Conservation (phyloP, 2,888 invertebrate species). For the Danaus chrysippus region DNA sequence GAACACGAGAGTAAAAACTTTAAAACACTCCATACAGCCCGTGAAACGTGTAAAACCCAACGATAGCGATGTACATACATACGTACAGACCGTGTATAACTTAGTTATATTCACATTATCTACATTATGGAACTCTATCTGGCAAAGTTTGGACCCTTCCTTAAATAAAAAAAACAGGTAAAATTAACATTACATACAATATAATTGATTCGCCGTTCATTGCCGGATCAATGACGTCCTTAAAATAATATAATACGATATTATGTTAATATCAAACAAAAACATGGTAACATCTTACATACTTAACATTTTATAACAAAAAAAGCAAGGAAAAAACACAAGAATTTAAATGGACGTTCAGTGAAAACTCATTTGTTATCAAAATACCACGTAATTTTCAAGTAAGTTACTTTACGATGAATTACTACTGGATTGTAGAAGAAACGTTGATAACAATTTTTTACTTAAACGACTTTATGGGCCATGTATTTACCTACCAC, state of each 20-base stretch:
- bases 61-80: conserved; percentile 65
- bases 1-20: conserved; percentile 61
- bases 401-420: conserved; percentile 28
- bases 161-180: conserved; percentile 48
- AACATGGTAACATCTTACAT: conserved; percentile 1
- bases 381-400: neutral
- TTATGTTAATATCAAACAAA: neutral
- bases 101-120: conserved; percentile 78
- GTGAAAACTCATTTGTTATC: neutral
- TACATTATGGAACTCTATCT: conserved; percentile 76
- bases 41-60: conserved; percentile 74
- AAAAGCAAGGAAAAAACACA: neutral
- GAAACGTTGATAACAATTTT: conserved; percentile 42
- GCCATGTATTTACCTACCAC: conserved; percentile 39
- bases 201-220: conserved; percentile 50
- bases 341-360: neutral
- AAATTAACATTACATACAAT: conserved; percentile 43
- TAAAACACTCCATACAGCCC: conserved; percentile 49
- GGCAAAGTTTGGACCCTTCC: conserved; percentile 64
- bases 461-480: conserved; percentile 39
- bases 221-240: conserved; percentile 19
- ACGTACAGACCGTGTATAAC: conserved; percentile 70
- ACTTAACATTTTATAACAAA: too few relatives aligned
- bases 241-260: conserved; percentile 14
- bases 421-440: conserved; percentile 40